Percentiles rank a stretch among this genome's conserved stretches.
phyloP scores from a whole-genome alignment of 2,113 vertebrate species.

The Piprites chloris region DNA sequence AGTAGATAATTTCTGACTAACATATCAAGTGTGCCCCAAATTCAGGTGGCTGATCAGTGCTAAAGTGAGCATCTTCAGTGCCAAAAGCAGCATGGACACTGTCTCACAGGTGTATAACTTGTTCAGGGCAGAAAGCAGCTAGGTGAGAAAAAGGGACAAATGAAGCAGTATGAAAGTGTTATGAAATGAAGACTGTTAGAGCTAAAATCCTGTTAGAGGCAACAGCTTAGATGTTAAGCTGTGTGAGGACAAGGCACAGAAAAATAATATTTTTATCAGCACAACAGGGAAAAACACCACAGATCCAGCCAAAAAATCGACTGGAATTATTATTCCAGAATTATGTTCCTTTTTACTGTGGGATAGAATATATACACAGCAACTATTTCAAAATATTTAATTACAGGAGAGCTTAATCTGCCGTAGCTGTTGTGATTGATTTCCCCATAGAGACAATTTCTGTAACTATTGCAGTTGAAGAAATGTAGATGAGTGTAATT shows the following conservation, averaged over 20 bases:
- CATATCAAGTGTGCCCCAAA: not conserved
- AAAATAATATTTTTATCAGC: not conserved
- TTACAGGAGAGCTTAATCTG: not conserved
- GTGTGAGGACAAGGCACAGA: not conserved
- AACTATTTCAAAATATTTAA: slow-evolving; percentile 13
- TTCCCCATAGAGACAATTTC: not conserved
- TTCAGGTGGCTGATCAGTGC: not conserved
- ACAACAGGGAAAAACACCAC: not conserved
- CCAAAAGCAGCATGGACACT: not conserved
- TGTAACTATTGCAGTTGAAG: not conserved
- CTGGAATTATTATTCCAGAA: not conserved
- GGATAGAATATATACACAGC: not conserved
- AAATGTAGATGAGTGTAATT: not conserved
- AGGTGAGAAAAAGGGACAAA: not conserved
- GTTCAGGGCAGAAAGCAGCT: not conserved
- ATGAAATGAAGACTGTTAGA: not conserved
- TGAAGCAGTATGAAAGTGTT: not conserved
- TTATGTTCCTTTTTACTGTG: not conserved
- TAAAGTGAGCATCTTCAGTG: not conserved
- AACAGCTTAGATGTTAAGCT: not conserved
- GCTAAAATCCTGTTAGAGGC: slow-evolving; percentile 16
- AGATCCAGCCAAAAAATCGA: not conserved
- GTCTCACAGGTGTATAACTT: not conserved
- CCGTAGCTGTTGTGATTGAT: not conserved
- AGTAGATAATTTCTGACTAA: not conserved